Percentiles rank a stretch among this genome's conserved stretches.
Evolutionary conservation across 2,113 vertebrate genomes (phyloP).

Genomic region (Nothobranchius kuhntae): DNA sequence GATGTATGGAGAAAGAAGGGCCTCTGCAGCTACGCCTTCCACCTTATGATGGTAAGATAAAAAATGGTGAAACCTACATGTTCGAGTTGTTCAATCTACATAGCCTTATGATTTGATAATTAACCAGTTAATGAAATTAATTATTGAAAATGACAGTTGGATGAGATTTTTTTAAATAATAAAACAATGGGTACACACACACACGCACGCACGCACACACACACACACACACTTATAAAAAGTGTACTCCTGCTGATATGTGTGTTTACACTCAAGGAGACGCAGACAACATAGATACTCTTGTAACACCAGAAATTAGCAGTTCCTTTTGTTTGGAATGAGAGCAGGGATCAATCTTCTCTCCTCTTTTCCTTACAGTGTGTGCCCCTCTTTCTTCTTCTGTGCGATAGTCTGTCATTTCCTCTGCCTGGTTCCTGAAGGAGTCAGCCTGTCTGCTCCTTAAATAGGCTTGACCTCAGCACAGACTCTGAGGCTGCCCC

Average conservation of each 20-base stretch:
- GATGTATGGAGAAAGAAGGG: too few relatives aligned
- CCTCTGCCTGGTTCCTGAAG: constrained; percentile 58
- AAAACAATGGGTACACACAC: too few relatives aligned
- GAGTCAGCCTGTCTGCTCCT: constrained; percentile 74
- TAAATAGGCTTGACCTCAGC: constrained; percentile 75
- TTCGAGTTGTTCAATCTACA: too few relatives aligned
- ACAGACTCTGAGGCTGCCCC: constrained; percentile 60
- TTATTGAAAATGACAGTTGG: too few relatives aligned
- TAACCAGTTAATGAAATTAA: too few relatives aligned
- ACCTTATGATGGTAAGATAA: too few relatives aligned
- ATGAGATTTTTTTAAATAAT: too few relatives aligned
- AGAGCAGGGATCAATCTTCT: constrained; percentile 30
- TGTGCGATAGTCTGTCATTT: constrained; percentile 64
- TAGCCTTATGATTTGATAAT: too few relatives aligned
- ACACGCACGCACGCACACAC: too few relatives aligned
- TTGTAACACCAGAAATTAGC: constrained; percentile 22
- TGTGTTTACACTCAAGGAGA: constrained; percentile 10
- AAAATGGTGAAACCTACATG: too few relatives aligned
- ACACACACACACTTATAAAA: constrained; percentile 6
- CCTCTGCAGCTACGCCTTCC: too few relatives aligned
- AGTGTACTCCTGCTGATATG: constrained; percentile 7
- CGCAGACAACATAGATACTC: constrained; percentile 11
- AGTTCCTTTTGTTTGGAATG: constrained; percentile 24
- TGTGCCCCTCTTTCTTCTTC: constrained; percentile 27
- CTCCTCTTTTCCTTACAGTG: constrained; percentile 9